Conservation (phyloP, 37 sponge, comb jelly and placozoan genomes). For the Beroe forskalii region DNA sequence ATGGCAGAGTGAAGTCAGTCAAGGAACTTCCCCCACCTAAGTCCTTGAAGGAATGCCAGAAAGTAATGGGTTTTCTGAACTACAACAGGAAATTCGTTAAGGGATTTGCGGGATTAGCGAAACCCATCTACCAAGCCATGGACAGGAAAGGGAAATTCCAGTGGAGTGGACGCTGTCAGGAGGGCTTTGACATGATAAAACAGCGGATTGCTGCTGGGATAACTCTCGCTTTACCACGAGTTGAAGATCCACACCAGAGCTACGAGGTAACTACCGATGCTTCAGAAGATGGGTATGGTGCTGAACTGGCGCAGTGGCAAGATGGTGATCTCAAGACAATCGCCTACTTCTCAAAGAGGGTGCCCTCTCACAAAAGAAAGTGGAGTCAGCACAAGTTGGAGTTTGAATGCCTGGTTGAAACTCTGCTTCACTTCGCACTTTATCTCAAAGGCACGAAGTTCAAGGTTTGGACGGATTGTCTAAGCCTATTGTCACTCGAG, state of each 20-base stretch:
- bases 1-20: not conserved
- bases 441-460: constrained; percentile 14
- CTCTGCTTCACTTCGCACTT: not conserved
- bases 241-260: not conserved
- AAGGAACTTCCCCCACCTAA: not conserved
- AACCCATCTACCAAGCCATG: constrained; percentile 23
- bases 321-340: not conserved
- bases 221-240: not conserved
- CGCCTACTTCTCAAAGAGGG: constrained; percentile 26
- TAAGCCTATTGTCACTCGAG: not conserved
- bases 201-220: not conserved
- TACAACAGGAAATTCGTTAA: constrained; percentile 38
- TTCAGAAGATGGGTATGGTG: constrained; percentile 7
- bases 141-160: not conserved
- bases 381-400: not conserved
- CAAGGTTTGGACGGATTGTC: constrained; percentile 8
- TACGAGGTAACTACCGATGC: constrained; percentile 3
- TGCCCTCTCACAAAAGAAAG: not conserved
- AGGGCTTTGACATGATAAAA: not conserved
- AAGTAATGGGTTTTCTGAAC: constrained; percentile 14
- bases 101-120: not conserved
- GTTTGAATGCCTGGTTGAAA: not conserved
- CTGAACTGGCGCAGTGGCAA: not conserved
- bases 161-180: not conserved
- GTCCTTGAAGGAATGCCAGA: not conserved